Conservation (phyloP, 1,140 invertebrate genomes). For the Drosophila takahashii region DNA sequence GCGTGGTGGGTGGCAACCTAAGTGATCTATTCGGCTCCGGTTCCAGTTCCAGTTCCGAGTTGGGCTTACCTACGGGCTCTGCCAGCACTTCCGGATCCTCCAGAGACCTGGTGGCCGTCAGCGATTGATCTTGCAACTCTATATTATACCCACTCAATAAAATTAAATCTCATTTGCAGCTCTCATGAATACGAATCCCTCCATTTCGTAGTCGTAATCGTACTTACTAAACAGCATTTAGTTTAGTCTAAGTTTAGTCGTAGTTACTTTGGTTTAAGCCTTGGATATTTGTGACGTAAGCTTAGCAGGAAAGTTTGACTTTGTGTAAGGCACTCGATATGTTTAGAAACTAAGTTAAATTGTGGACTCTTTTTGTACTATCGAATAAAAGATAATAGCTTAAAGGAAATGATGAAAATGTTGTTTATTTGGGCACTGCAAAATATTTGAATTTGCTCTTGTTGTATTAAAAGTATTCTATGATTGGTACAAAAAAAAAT, state of each 20-base stretch:
- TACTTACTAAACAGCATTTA: constrained; percentile 65
- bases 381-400: constrained; percentile 73
- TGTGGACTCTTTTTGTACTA: constrained; percentile 66
- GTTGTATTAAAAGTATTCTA: no score
- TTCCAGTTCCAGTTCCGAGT: constrained; percentile 53
- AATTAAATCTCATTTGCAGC: constrained; percentile 70
- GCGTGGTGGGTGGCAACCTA: constrained; percentile 44
- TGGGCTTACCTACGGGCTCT: constrained; percentile 38
- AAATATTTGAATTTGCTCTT: not conserved
- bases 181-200: constrained; percentile 72
- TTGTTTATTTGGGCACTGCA: not conserved
- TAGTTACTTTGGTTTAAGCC: constrained; percentile 35
- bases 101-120: constrained; percentile 68
- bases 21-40: constrained; percentile 61
- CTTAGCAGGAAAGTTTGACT: constrained; percentile 72
- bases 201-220: constrained; percentile 52
- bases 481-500: no score
- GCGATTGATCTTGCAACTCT: constrained; percentile 49
- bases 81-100: constrained; percentile 26
- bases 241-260: constrained; percentile 31
- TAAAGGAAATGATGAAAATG: constrained; percentile 25
- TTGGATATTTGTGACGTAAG: constrained; percentile 55
- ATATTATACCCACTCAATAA: not conserved
- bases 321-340: constrained; percentile 54
- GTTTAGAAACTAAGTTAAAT: constrained; percentile 30